Conservation (phyloP, 2,797 vertebrate genomes). For the Sphaeramia orbicularis region DNA sequence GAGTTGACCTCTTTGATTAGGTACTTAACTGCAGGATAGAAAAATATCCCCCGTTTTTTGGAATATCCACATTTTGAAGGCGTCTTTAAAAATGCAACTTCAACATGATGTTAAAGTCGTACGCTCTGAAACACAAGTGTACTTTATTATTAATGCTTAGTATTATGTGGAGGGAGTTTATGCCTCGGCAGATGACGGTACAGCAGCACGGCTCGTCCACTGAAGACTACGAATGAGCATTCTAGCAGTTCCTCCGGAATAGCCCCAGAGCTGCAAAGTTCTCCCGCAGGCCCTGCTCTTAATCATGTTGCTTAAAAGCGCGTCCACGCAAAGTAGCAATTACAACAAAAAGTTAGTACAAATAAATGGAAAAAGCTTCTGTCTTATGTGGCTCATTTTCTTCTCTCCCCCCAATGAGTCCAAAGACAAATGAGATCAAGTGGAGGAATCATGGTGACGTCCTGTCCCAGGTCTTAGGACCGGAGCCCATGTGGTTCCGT, state of each 20-base stretch:
- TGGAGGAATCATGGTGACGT: no score
- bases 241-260: no score
- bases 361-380: conserved; percentile 25
- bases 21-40: conserved; percentile 26
- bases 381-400: conserved; percentile 21
- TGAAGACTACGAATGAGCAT: no score
- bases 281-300: conserved; percentile 10
- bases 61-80: conserved; percentile 8
- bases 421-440: conserved; percentile 6
- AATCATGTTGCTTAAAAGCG: conserved; percentile 21
- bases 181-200: conserved; percentile 9
- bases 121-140: conserved; percentile 6
- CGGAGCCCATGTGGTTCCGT: conserved; percentile 10
- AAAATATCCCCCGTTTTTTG: conserved; percentile 49
- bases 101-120: neutral
- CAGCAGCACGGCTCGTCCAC: conserved; percentile 20
- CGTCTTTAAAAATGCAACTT: conserved; percentile 20
- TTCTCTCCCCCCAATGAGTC: conserved; percentile 26
- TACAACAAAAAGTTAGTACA: neutral
- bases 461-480: no score
- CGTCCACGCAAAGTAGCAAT: conserved; percentile 1
- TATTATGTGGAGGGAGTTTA: conserved; percentile 12
- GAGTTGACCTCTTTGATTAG: conserved; percentile 1
- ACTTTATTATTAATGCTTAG: conserved; percentile 10
- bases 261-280: no score